Evolutionary conservation across 2,797 vertebrate genomes (phyloP).

Genomic region (Emydoidea blandingii): DNA sequence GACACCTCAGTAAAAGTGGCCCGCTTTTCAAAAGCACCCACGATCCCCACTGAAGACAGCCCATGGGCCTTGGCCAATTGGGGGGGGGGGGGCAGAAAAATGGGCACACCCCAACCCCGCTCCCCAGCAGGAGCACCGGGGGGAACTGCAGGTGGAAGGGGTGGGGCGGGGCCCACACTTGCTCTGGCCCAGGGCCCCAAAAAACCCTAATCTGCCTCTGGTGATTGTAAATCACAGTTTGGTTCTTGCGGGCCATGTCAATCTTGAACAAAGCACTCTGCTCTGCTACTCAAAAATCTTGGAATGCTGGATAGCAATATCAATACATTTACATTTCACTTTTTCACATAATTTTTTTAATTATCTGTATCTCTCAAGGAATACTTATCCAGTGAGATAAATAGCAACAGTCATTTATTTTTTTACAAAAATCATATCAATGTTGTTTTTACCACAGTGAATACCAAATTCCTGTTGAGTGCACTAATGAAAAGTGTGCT

Average conservation of each 20-base stretch:
- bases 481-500: background rate
- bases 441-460: background rate
- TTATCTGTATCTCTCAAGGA: background rate
- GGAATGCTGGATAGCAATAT: background rate
- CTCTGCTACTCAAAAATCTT: background rate
- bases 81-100: too few species aligned
- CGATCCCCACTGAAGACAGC: background rate
- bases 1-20: background rate
- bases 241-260: background rate
- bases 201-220: too few species aligned
- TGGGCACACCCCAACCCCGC: too few species aligned
- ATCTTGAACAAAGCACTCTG: background rate
- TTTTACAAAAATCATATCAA: background rate
- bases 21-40: accelerated
- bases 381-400: background rate
- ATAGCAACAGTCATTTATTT: too few species aligned
- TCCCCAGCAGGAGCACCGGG: too few species aligned
- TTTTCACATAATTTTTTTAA: background rate
- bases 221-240: too few species aligned
- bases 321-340: background rate
- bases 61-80: background rate
- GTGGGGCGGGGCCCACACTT: too few species aligned
- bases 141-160: too few species aligned
- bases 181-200: too few species aligned
- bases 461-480: background rate